Base-by-base conservation (phyloP, 2,113 vertebrate genomes). In the Psammodynastes pulverulentus region DNA sequence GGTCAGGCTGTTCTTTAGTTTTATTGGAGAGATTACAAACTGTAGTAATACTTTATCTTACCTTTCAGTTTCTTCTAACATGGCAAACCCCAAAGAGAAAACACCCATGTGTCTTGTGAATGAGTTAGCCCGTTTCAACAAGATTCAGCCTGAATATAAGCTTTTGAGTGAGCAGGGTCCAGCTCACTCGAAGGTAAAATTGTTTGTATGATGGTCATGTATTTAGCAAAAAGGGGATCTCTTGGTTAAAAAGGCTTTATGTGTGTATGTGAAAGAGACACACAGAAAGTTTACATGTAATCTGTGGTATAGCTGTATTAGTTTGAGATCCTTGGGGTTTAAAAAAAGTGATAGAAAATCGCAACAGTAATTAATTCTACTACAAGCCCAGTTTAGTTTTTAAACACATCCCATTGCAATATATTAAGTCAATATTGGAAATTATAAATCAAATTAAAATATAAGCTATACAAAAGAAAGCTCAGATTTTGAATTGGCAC, bases 11-110 rank as follows among this genome's bases (percentile, higher is more conserved):
- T 85, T 53, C 9, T 93, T 88, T 9, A 89, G 46, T 67, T 49
- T 89, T 48, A 87, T 90, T 48, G 92, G 5, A 58, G 56, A 58
- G 48, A 62, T 89, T 49, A 53, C 88, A 34, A 72, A 92, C 24
- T 93, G 93, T 23, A 4, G 43, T 89, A 88, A 51, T 91, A 43
- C 4, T 24, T 96, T 87, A 0, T 58, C 39, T 96, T 91, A 92
- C 62, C 95, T 96, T 97, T 90, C 96, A 99, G 98, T 98, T 98
- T 98, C 98, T 97, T 97, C 97, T 97, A 99, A 98, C 98, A 98
- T 99, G 99, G 98, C 98, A 99, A 98, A 99, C 98, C 98, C 98
- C 98, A 99, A 99, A 99, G 98, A 99, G 98, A 99, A 99, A 98
- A 99, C 98, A 97, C 98, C 98, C 84, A 98, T 99, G 98, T 99